Evolutionary conservation across 2,113 vertebrate species (phyloP).

Genomic region (Daboia siamensis): DNA sequence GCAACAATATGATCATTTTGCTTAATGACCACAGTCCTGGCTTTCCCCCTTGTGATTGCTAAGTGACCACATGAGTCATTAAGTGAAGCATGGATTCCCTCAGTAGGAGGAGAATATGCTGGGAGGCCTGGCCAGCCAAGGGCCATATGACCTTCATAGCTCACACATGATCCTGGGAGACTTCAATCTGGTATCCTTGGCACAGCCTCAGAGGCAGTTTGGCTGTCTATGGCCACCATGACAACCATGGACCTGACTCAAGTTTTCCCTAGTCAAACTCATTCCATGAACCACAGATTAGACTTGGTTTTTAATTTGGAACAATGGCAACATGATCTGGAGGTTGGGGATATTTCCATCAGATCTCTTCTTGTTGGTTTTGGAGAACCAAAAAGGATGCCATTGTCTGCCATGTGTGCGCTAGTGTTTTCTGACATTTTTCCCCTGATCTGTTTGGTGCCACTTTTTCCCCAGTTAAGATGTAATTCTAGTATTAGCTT

Average conservation of each 20-base stretch:
- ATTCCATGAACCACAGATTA: background rate
- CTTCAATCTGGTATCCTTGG: background rate
- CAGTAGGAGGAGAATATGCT: background rate
- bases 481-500: background rate
- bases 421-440: background rate
- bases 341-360: background rate
- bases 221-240: background rate
- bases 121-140: background rate
- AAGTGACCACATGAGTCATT: background rate
- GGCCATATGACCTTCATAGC: background rate
- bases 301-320: background rate
- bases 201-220: background rate
- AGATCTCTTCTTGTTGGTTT: background rate
- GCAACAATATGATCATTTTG: background rate
- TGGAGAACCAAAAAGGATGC: background rate
- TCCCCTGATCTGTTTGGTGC: background rate
- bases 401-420: background rate
- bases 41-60: background rate
- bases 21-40: background rate
- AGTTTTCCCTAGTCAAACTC: background rate
- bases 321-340: background rate
- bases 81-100: background rate
- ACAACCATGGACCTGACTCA: background rate
- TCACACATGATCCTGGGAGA: background rate
- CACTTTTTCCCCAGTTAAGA: background rate